A percentile compares a stretch with the other conserved stretches of the same genome.
phyloP scores from a whole-genome alignment of 35 echinoderm and acorn worm genomes.

The Nesometra sesokonis region DNA sequence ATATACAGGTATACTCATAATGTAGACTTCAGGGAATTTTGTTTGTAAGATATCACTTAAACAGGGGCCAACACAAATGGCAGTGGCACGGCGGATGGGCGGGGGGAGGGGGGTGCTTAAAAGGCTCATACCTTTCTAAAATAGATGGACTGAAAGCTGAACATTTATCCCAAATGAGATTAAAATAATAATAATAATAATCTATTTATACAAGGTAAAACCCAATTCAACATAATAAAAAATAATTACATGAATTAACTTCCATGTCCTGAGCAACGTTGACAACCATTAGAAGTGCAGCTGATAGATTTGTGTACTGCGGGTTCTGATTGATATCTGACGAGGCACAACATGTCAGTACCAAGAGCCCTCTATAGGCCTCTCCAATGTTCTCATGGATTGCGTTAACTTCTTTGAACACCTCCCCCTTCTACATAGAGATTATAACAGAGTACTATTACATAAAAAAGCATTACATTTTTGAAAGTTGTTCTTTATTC shows the following conservation, averaged over 20 bases:
- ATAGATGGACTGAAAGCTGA: too few relatives aligned
- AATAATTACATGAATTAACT: background rate
- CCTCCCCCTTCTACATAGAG: slow-evolving; percentile 49
- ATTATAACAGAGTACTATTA: background rate
- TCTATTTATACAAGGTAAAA: background rate
- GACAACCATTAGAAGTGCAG: slow-evolving; percentile 33
- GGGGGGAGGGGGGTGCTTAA: too few relatives aligned
- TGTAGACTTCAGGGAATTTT: too few relatives aligned
- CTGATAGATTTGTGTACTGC: slow-evolving; percentile 54
- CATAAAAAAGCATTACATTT: background rate
- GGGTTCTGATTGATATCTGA: slow-evolving; percentile 54
- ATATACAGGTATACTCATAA: too few relatives aligned
- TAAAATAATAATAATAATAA: slow-evolving; percentile 36
- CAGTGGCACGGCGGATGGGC: too few relatives aligned
- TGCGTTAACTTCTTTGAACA: slow-evolving; percentile 28
- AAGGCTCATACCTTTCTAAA: too few relatives aligned
- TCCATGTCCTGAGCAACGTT: slow-evolving; percentile 19
- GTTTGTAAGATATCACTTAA: too few relatives aligned
- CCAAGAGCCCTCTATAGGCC: slow-evolving; percentile 30
- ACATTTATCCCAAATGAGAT: background rate
- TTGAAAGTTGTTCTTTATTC: background rate
- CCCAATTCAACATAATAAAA: background rate
- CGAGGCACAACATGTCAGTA: slow-evolving; percentile 71
- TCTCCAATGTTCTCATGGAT: background rate
- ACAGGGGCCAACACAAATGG: too few relatives aligned